Percentiles rank a stretch among this genome's conserved stretches.
Conservation (phyloP, 2,888 invertebrate genomes). For the Creontiades dilutus region DNA sequence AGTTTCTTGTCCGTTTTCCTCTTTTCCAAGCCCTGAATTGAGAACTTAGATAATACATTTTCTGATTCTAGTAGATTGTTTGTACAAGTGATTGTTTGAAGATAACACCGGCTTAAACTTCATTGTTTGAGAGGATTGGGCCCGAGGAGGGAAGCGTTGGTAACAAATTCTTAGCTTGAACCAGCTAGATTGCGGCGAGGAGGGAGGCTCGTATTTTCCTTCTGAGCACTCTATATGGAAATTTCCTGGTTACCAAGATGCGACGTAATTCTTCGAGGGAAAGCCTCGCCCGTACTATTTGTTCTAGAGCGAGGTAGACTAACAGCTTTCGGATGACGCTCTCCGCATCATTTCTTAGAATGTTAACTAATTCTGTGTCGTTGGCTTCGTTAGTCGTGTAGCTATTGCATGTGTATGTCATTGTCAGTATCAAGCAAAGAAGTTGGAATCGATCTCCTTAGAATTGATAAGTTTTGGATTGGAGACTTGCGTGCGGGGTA, state of each 20-base stretch:
- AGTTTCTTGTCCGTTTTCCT: too few relatives aligned
- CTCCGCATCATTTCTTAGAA: too few relatives aligned
- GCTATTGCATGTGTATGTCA: too few relatives aligned
- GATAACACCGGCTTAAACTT: slow-evolving; percentile 9
- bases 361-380: too few relatives aligned
- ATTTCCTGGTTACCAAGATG: slow-evolving; percentile 17
- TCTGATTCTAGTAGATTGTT: background rate
- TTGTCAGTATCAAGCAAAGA: background rate
- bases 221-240: slow-evolving; percentile 50
- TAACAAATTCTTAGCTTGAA: slow-evolving; percentile 32
- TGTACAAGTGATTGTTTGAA: background rate
- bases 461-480: too few relatives aligned
- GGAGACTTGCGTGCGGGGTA: too few relatives aligned
- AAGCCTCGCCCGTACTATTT: background rate
- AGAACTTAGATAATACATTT: too few relatives aligned
- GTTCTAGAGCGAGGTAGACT: background rate
- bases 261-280: slow-evolving; percentile 19
- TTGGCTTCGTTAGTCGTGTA: too few relatives aligned
- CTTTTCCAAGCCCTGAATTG: too few relatives aligned
- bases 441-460: too few relatives aligned
- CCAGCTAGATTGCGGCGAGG: background rate
- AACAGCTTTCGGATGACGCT: background rate
- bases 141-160: background rate
- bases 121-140: background rate
- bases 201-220: slow-evolving; percentile 33